A percentile compares a stretch with the other conserved stretches of the same genome.
These are phyloP conservation scores for Scrobipalpa atriplicella DNA, from an alignment of 2,888 invertebrate genomes.

Conservation along the genomic window DNA sequence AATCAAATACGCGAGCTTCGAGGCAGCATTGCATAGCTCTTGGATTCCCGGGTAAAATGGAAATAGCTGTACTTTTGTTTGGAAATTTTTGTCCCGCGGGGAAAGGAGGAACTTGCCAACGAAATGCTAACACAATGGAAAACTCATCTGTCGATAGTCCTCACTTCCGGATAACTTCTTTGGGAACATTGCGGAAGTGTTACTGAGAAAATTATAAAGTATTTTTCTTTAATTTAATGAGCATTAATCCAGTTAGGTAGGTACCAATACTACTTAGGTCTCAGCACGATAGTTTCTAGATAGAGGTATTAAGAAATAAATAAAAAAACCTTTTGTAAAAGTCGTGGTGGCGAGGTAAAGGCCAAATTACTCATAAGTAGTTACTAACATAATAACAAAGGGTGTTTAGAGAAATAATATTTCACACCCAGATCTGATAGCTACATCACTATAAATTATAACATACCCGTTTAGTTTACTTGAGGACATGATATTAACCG, in stretches of 20 bases:
- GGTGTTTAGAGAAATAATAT: too few species aligned
- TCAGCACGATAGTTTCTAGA: too few species aligned
- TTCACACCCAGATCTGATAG: too few species aligned
- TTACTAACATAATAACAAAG: too few species aligned
- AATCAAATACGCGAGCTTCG: conserved; percentile 21
- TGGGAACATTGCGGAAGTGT: neutral
- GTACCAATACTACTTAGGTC: too few species aligned
- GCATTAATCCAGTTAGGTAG: too few species aligned
- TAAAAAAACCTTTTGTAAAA: too few species aligned
- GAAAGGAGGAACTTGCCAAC: conserved; percentile 17
- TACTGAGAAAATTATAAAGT: neutral
- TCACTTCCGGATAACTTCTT: conserved; percentile 16
- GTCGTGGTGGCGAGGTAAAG: too few species aligned
- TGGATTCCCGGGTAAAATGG: conserved; percentile 11
- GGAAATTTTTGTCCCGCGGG: conserved; percentile 13
- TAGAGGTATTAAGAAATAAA: too few species aligned
- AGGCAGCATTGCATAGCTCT: conserved; percentile 21
- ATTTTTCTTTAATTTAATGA: too few species aligned
- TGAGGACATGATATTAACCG: conserved; percentile 1
- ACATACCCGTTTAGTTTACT: neutral
- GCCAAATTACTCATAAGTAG: too few species aligned
- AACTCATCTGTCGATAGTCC: conserved; percentile 22
- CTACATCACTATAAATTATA: too few species aligned
- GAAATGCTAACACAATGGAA: conserved; percentile 22
- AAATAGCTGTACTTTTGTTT: conserved; percentile 26